Percentiles rank a stretch among this genome's conserved stretches.
These are phyloP conservation scores for Tenualosa thibaudeaui DNA, from an alignment of 2,797 vertebrate genomes.

Conservation along the genomic window DNA sequence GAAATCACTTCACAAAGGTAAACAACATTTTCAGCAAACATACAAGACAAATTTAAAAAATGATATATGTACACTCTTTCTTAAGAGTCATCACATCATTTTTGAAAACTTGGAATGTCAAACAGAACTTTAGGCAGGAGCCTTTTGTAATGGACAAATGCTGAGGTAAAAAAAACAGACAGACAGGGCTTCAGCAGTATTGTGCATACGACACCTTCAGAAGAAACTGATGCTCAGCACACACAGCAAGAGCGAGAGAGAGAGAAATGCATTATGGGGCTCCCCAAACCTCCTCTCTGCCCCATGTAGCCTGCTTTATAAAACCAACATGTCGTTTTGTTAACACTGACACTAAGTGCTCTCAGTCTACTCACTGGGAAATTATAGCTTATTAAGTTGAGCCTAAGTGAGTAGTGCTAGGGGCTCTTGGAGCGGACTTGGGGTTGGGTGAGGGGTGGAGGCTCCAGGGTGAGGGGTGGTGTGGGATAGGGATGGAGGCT, in stretches of 20 bases:
- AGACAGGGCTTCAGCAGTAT: no score
- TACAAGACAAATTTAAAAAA: no score
- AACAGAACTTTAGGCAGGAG: background rate
- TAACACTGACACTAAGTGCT: constrained; percentile 58
- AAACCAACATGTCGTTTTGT: constrained; percentile 44
- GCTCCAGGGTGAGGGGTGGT: background rate
- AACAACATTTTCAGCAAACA: no score
- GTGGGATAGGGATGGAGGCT: constrained; percentile 31
- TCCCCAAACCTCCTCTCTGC: constrained; percentile 31
- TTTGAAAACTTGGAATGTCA: background rate
- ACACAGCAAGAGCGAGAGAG: no score
- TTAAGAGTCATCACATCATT: background rate
- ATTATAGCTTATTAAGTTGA: constrained; percentile 51
- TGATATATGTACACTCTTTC: background rate
- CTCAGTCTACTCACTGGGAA: constrained; percentile 54
- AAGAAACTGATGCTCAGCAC: no score
- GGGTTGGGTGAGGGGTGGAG: background rate
- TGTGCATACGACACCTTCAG: no score
- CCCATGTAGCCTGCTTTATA: constrained; percentile 39
- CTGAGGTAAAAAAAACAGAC: background rate
- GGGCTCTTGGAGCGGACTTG: background rate
- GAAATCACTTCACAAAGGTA: background rate
- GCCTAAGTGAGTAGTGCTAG: constrained; percentile 47
- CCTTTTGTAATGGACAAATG: background rate
- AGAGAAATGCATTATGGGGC: background rate